Conservation (phyloP, 2,113 vertebrate species). For the Ptychochromis oligacanthus region DNA sequence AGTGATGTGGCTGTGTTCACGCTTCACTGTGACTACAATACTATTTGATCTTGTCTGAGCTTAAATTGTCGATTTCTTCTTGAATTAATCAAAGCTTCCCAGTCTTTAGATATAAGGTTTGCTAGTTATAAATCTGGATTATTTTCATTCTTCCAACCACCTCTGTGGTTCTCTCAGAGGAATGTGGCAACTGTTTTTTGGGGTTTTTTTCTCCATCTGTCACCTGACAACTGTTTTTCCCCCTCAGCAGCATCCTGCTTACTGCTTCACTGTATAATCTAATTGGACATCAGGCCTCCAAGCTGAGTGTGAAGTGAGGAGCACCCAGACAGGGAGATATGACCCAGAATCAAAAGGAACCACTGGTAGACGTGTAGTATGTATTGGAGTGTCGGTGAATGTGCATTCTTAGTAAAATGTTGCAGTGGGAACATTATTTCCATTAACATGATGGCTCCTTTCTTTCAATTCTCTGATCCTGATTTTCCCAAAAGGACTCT, state of each 20-base stretch:
- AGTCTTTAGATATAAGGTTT: background rate
- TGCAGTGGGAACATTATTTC: conserved; percentile 5
- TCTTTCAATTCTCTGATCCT: background rate
- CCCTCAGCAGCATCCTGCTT: conserved; percentile 4
- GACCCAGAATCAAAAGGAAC: conserved; percentile 39
- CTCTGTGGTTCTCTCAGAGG: background rate
- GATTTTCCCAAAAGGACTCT: background rate
- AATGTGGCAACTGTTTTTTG: background rate
- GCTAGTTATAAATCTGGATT: background rate
- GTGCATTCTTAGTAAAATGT: background rate
- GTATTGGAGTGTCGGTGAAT: conserved; percentile 1
- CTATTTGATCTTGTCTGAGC: background rate
- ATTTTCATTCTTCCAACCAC: background rate
- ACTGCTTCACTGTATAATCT: conserved; percentile 41
- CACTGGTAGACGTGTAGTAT: background rate
- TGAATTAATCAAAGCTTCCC: background rate
- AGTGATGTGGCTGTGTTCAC: background rate
- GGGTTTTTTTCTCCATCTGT: background rate
- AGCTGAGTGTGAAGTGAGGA: conserved; percentile 37
- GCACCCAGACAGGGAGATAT: conserved; percentile 41
- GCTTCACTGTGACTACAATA: background rate
- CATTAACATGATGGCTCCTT: background rate
- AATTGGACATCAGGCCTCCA: conserved; percentile 61
- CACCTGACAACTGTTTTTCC: background rate
- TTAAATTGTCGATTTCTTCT: background rate